These are phyloP conservation scores for Neuroterus valhalla DNA, from an alignment of 1,140 invertebrate species.

Conservation along the genomic window DNA sequence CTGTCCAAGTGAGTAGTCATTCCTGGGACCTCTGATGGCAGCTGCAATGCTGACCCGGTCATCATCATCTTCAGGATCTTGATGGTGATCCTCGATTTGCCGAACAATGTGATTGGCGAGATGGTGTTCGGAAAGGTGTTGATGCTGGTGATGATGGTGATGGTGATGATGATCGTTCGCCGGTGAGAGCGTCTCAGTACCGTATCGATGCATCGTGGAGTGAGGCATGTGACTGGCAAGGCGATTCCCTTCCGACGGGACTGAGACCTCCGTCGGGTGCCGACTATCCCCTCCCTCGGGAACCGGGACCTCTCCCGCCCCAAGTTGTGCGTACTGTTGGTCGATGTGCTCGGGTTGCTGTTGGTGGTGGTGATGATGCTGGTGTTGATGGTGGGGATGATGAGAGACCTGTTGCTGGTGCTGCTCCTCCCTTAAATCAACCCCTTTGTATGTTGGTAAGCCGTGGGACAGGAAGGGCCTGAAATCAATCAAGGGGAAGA, in stretches of 20 bases:
- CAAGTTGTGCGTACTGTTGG: constrained; percentile 53
- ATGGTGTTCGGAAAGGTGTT: constrained; percentile 39
- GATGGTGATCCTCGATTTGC: constrained; percentile 47
- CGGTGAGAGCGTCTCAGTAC: constrained; percentile 65
- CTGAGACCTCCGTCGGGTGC: constrained; percentile 56
- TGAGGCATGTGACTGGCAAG: constrained; percentile 69
- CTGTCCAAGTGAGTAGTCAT: constrained; percentile 56
- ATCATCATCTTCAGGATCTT: constrained; percentile 49
- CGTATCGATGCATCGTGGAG: constrained; percentile 71
- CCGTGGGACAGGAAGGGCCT: not conserved
- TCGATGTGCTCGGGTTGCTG: constrained; percentile 41
- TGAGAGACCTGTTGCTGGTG: constrained; percentile 56
- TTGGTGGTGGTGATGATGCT: constrained; percentile 42
- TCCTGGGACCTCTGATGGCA: constrained; percentile 58
- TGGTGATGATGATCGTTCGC: constrained; percentile 54
- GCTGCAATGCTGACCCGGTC: constrained; percentile 59
- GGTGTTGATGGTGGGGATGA: constrained; percentile 52
- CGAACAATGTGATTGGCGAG: not conserved
- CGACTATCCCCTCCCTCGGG: constrained; percentile 68
- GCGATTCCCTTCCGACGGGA: constrained; percentile 61
- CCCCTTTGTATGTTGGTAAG: constrained; percentile 29
- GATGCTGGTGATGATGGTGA: constrained; percentile 48
- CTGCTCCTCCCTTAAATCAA: constrained; percentile 48
- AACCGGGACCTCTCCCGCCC: constrained; percentile 62
- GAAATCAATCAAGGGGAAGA: not conserved